Evolutionary conservation across 1,140 invertebrate species (phyloP).

Genomic region (Lethrus apterus): DNA sequence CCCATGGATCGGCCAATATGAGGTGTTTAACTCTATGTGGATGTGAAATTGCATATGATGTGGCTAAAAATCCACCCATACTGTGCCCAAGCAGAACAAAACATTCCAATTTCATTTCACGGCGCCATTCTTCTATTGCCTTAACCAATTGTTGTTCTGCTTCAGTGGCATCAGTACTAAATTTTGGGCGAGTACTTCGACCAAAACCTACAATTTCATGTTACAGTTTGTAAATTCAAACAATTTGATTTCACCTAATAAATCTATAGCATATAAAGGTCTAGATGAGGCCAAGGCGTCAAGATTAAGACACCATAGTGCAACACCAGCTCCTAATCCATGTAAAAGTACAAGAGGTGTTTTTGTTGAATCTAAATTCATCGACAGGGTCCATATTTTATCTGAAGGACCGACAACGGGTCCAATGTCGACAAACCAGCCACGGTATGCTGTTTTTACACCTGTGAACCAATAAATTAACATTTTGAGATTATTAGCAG

Average conservation of each 20-base stretch:
- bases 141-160: slow-evolving; percentile 82
- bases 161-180: slow-evolving; percentile 68
- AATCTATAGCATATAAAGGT: slow-evolving; percentile 89
- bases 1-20: slow-evolving; percentile 95
- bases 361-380: slow-evolving; percentile 64
- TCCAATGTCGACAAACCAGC: slow-evolving; percentile 79
- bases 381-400: slow-evolving; percentile 82
- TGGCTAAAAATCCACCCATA: slow-evolving; percentile 88
- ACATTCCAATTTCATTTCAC: slow-evolving; percentile 79
- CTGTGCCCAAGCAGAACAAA: slow-evolving; percentile 92
- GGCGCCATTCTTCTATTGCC: slow-evolving; percentile 91
- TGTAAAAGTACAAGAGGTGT: slow-evolving; percentile 86
- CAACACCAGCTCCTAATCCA: slow-evolving; percentile 90
- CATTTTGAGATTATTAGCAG: background rate
- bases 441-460: slow-evolving; percentile 68
- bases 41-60: slow-evolving; percentile 82
- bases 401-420: slow-evolving; percentile 68
- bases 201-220: slow-evolving; percentile 84
- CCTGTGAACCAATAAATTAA: slow-evolving; percentile 14
- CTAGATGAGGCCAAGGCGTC: slow-evolving; percentile 68
- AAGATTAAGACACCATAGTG: slow-evolving; percentile 87
- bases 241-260: slow-evolving; percentile 45
- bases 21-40: slow-evolving; percentile 82
- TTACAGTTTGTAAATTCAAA: background rate
- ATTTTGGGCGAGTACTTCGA: slow-evolving; percentile 79